These are phyloP conservation scores for Brachyistius frenatus DNA, from an alignment of 2,113 vertebrate species.

Conservation along the genomic window DNA sequence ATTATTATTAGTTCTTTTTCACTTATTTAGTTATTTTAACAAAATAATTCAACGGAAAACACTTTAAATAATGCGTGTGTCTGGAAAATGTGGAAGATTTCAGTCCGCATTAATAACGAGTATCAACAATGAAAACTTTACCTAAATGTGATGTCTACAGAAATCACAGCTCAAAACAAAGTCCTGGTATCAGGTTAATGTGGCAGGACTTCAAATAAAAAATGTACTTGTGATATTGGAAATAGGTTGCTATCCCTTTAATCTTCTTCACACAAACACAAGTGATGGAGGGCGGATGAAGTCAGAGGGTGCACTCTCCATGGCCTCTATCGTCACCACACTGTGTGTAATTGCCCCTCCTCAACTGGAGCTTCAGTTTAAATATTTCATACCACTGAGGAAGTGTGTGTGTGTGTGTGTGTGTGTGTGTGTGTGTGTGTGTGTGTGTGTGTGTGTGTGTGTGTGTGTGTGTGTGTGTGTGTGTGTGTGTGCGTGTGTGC, in stretches of 20 bases:
- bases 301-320: constrained; percentile 12
- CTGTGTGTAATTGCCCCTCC: constrained; percentile 42
- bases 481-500: too few relatives aligned
- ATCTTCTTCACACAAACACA: background rate
- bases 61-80: constrained; percentile 37
- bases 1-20: background rate
- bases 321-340: constrained; percentile 54
- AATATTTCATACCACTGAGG: constrained; percentile 63
- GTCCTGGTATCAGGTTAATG: background rate
- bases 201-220: constrained; percentile 34
- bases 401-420: constrained; percentile 17
- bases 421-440: constrained; percentile 2
- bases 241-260: background rate
- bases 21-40: constrained; percentile 4
- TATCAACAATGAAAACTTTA: constrained; percentile 13
- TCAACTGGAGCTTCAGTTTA: constrained; percentile 42
- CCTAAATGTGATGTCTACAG: constrained; percentile 13
- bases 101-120: constrained; percentile 15
- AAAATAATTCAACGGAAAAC: constrained; percentile 44
- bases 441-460: constrained; percentile 11
- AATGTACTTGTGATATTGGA: constrained; percentile 12
- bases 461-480: constrained; percentile 1
- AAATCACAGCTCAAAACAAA: constrained; percentile 24
- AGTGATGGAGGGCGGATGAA: background rate
- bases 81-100: constrained; percentile 46